These are phyloP conservation scores for Procambarus clarkii DNA, from an alignment of 1,140 invertebrate genomes.

Conservation along the genomic window DNA sequence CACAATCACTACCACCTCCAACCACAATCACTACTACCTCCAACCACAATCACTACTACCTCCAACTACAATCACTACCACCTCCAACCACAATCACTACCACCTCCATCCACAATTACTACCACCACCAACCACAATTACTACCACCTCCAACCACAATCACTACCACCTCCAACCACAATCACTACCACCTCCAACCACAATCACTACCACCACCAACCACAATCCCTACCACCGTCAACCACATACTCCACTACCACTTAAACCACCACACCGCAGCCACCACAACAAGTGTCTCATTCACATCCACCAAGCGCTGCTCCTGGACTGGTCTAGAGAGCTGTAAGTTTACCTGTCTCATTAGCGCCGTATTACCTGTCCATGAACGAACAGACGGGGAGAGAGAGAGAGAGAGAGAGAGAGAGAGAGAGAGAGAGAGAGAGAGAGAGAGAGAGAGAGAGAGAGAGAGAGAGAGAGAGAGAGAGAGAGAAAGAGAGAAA, in stretches of 20 bases:
- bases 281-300: too few relatives aligned
- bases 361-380: too few relatives aligned
- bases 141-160: background rate
- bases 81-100: background rate
- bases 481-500: too few relatives aligned
- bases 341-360: too few relatives aligned
- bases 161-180: too few relatives aligned
- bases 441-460: background rate
- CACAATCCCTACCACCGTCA: background rate
- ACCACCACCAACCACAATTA: background rate
- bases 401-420: background rate
- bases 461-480: background rate
- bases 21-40: background rate
- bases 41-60: background rate
- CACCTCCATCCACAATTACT: background rate
- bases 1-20: background rate
- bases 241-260: too few relatives aligned
- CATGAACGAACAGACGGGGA: too few relatives aligned
- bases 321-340: too few relatives aligned
- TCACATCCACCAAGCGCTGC: too few relatives aligned
- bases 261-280: background rate
- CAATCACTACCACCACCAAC: too few relatives aligned
- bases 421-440: background rate
- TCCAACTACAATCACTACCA: background rate
- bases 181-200: too few relatives aligned